phyloP scores from a whole-genome alignment of 2,113 vertebrate species.

The Sterna hirundo region DNA sequence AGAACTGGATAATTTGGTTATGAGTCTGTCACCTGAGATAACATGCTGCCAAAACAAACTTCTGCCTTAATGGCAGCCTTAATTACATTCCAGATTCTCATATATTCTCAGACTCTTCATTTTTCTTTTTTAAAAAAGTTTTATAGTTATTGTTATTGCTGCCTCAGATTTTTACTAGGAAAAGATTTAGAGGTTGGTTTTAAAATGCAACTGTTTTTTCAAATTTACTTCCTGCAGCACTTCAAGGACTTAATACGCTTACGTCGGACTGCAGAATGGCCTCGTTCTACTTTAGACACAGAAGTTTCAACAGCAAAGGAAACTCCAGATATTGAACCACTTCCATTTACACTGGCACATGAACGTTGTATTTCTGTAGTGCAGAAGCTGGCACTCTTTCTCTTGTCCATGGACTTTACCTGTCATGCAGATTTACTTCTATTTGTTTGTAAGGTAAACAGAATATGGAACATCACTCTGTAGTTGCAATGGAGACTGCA shows the following conservation, averaged over 20 bases:
- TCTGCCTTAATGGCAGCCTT: not conserved
- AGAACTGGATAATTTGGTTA: not conserved
- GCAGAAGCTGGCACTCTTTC: slow-evolving; percentile 94
- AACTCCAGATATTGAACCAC: slow-evolving; percentile 91
- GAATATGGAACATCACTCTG: not conserved
- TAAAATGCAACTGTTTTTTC: not conserved
- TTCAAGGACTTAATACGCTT: slow-evolving; percentile 98
- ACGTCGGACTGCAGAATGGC: slow-evolving; percentile 96
- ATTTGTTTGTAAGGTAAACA: slow-evolving; percentile 95
- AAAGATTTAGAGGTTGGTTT: not conserved
- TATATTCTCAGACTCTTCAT: not conserved
- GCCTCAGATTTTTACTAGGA: not conserved
- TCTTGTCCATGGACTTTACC: slow-evolving; percentile 98
- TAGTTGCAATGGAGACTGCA: not conserved
- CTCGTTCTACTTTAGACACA: slow-evolving; percentile 91
- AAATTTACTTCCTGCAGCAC: slow-evolving; percentile 78
- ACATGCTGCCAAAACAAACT: not conserved
- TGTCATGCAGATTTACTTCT: slow-evolving; percentile 97
- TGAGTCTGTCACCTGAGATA: not conserved
- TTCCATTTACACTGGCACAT: slow-evolving; percentile 95
- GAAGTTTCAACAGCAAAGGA: slow-evolving; percentile 92
- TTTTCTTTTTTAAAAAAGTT: not conserved
- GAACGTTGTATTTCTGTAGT: slow-evolving; percentile 97
- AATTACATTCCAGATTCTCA: not conserved
- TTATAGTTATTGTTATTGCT: not conserved